Conservation (phyloP, 2,113 vertebrate genomes). For the Passer montanus region DNA sequence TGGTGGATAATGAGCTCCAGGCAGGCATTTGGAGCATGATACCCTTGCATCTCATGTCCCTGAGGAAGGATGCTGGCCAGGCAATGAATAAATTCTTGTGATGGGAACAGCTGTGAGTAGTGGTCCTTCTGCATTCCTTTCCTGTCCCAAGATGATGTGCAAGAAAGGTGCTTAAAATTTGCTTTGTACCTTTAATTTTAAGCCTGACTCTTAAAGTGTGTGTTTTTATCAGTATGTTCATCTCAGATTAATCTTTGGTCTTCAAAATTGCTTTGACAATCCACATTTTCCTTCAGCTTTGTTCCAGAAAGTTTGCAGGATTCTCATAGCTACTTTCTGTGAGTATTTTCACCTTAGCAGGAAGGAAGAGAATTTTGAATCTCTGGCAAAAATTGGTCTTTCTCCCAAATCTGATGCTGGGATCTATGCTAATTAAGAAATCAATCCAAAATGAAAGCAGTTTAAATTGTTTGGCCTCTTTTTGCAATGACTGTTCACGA, state of each 20-base stretch:
- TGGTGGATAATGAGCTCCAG: not conserved
- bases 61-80: not conserved
- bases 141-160: not conserved
- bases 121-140: not conserved
- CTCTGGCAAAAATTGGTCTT: not conserved
- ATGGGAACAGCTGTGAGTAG: not conserved
- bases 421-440: not conserved
- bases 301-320: not conserved
- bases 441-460: not conserved
- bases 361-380: not conserved
- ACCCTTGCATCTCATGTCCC: not conserved
- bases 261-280: not conserved
- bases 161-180: not conserved
- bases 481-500: not conserved
- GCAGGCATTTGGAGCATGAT: not conserved
- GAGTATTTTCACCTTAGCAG: not conserved
- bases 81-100: not conserved
- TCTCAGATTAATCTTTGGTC: not conserved
- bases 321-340: not conserved
- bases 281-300: not conserved
- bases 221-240: not conserved
- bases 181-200: not conserved
- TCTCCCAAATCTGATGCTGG: not conserved
- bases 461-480: not conserved
- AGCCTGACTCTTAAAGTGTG: fast-evolving